Evolutionary conservation across 2,113 vertebrate genomes (phyloP), one percentile per base, ranked within the genome.

Genomic region (Zosterops borbonicus): DNA sequence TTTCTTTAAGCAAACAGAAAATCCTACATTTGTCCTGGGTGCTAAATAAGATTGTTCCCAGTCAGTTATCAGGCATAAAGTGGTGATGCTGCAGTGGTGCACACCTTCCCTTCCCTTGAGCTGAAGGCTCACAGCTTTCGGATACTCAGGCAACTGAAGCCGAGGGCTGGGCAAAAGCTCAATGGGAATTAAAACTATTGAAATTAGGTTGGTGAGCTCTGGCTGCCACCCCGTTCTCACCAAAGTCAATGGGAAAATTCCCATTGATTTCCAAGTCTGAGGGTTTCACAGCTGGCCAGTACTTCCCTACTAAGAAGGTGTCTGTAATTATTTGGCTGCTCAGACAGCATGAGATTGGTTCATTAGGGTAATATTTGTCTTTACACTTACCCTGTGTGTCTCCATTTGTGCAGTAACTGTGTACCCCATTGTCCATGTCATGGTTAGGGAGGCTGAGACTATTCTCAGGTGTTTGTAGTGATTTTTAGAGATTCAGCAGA

Each of bases 391-490:
- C 12, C 21, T 12, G 1, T 41, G 27, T 49, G 17, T 39, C 27
- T 67, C 9, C 21, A 46, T 23, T 14, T 35, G 6, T 29, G 39
- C 35, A 37, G 71, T 9, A 4, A 5, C 27, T 37, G 10, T 6
- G 3, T 14, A 33, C 18, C 14, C 29, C 1, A 0, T 16, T 1
- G 0, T 33, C 60, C 20, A 0, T 19, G 33, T 7, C 35, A 16
- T n/a, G 29, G 12, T 0, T 90, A 64, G 14, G 23, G 27, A 33
- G 78, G 37, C 37, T 65, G 33, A 80, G 19, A 29, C 41, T 73
- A 2, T 20, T 83, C 55, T 67, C 63, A 67, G 9, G 8, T 35
- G 11, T 39, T 70, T n/a, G 9, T 53, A 39, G 50, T 55, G 24
- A 14, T 55, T 62, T 80, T 29, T 11, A 71, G 41, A 37, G 28